Evolutionary conservation across 2,888 invertebrate genomes (phyloP), one percentile per base, ranked within the genome.

Genomic region (Caradrina clavipalpis): DNA sequence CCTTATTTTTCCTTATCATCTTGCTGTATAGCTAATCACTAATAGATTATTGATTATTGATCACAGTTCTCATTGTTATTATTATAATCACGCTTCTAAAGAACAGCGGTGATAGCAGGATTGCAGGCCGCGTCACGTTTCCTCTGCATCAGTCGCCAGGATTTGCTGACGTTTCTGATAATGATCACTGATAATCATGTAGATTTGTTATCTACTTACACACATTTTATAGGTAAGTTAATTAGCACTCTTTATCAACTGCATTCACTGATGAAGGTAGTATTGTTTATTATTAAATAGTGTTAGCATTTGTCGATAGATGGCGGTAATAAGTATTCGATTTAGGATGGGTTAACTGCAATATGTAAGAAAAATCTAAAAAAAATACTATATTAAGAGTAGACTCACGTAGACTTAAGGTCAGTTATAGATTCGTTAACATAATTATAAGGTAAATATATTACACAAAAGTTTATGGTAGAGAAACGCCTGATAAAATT

Each of bases 121-220:
- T 13, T 2, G n/a, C 4, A 15, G 10, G 5, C 35, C 15, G 13
- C 15, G 17, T n/a, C 53, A 70, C 26, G 53, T 53, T 26, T 39
- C 19, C 11, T 11, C 26, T 19, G 11, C 13, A 19, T 15, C 26
- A 26, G 10, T 59, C 22, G 35, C 17, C 53, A 19, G 26, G 31
- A 63, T 55, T 39, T 54, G 39, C 45, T 57, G 60, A 57, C 22
- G 22, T 17, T 62, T 61, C n/a, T 61, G 69, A 76, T 78, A 62
- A 56, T 4, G 15, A 69, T 77, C 77, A 3, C 21, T 62, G 64
- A 69, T 74, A n/a, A 60, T 73, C 73, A 45, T 64, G 47, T 58
- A 62, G 64, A 69, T 78, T 61, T n/a, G 42, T 13, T 74, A 55
- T 69, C 53, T 21, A 13, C 39, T 39, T 11, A 73, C 57, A 62